These are phyloP conservation scores for Crotalus viridis DNA, from an alignment of 2,113 vertebrate genomes.

Conservation along the genomic window DNA sequence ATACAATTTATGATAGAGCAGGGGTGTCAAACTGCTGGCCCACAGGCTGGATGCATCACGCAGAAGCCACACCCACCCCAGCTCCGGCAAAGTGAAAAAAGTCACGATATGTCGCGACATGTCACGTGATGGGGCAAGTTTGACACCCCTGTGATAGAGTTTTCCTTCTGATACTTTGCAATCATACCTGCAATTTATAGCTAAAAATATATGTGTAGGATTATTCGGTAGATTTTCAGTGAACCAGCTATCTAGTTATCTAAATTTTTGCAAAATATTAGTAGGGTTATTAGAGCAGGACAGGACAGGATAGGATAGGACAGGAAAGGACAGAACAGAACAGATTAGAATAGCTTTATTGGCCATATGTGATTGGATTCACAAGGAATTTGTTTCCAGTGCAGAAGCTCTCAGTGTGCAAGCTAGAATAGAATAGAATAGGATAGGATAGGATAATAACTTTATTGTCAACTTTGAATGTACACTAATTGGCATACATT, in stretches of 20 bases:
- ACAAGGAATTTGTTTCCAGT: neutral
- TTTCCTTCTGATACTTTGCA: neutral
- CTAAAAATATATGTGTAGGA: conserved; percentile 11
- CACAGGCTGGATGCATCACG: no score
- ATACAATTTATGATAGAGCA: neutral
- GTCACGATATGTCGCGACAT: no score
- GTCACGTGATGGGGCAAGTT: no score
- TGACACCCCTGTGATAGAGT: neutral
- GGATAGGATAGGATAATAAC: no score
- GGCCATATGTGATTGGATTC: neutral
- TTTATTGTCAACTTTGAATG: no score
- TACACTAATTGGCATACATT: no score
- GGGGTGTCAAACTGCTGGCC: no score
- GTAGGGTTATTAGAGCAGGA: neutral
- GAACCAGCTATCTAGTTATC: neutral
- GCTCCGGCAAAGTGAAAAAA: no score
- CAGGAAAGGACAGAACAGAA: no score
- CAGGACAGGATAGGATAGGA: no score
- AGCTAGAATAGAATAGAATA: neutral
- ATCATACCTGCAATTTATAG: neutral
- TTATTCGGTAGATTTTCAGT: neutral
- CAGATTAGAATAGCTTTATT: neutral
- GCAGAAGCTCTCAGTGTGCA: neutral
- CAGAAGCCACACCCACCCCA: no score
- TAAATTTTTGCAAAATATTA: neutral